Evolutionary conservation across 2,888 invertebrate species (phyloP).

Genomic region (Polyommatus icarus): DNA sequence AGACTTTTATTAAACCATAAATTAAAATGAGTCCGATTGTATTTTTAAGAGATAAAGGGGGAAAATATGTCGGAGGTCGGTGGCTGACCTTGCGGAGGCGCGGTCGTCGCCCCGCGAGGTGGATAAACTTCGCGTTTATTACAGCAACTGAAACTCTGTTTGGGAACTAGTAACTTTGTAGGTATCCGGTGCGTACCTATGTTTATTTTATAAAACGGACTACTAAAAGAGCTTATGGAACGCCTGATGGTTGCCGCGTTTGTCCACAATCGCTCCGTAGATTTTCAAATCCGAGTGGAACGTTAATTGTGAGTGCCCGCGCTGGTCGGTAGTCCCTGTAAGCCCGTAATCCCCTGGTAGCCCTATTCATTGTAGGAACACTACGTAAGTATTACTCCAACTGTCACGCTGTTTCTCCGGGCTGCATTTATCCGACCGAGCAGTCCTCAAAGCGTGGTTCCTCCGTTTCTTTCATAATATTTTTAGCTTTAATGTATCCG

Average conservation of each 20-base stretch:
- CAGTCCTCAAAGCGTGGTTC: background rate
- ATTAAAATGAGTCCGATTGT: slow-evolving; percentile 6
- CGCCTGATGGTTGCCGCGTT: too few relatives aligned
- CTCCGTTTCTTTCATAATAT: background rate
- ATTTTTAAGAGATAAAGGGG: background rate
- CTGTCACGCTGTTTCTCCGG: too few relatives aligned
- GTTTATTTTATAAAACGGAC: background rate
- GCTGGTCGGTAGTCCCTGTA: too few relatives aligned
- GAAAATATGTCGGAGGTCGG: background rate
- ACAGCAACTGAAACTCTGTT: background rate
- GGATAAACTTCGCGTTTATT: background rate
- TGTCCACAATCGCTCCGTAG: too few relatives aligned
- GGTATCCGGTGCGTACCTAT: background rate
- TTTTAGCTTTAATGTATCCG: background rate
- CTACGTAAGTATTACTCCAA: too few relatives aligned
- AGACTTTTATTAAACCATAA: slow-evolving; percentile 19
- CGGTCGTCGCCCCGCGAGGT: background rate
- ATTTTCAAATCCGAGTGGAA: too few relatives aligned
- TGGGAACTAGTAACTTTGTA: background rate
- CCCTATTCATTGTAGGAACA: too few relatives aligned
- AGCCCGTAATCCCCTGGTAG: too few relatives aligned
- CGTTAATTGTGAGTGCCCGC: too few relatives aligned
- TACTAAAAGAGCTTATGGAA: too few relatives aligned
- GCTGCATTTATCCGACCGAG: too few relatives aligned
- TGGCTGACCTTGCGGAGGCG: background rate